These are phyloP conservation scores for Apamea crenata DNA, from an alignment of 2,888 invertebrate species.

Conservation along the genomic window DNA sequence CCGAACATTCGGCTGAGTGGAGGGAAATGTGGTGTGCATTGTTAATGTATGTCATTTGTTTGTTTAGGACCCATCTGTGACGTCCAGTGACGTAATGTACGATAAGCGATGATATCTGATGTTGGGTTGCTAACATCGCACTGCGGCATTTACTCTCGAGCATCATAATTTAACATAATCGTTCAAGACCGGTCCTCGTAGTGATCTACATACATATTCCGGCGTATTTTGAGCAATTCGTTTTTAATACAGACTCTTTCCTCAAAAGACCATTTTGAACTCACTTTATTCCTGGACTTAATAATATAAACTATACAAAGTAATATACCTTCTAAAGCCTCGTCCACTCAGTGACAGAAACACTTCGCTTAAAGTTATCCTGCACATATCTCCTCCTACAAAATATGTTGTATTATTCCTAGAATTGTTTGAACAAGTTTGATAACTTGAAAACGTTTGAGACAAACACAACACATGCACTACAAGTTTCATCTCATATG, in stretches of 20 bases:
- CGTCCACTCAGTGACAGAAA: background rate
- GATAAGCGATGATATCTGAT: slow-evolving; percentile 23
- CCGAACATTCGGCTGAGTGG: slow-evolving; percentile 14
- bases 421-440: slow-evolving; percentile 37
- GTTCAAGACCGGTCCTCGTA: background rate
- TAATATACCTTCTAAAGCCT: background rate
- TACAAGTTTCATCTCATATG: slow-evolving; percentile 21
- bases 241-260: background rate
- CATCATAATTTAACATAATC: slow-evolving; percentile 2
- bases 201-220: background rate
- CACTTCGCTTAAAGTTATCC: background rate
- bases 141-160: slow-evolving; percentile 1
- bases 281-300: no score
- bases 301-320: background rate
- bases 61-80: slow-evolving; percentile 30
- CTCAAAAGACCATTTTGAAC: no score
- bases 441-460: slow-evolving; percentile 39
- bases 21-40: slow-evolving; percentile 38
- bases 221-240: background rate
- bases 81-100: background rate
- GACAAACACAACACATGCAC: slow-evolving; percentile 14
- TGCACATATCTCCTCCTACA: background rate
- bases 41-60: slow-evolving; percentile 44
- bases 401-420: slow-evolving; percentile 36
- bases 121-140: background rate